Base-by-base conservation (phyloP, 2,113 vertebrate genomes). In the Brachirus orientalis region DNA sequence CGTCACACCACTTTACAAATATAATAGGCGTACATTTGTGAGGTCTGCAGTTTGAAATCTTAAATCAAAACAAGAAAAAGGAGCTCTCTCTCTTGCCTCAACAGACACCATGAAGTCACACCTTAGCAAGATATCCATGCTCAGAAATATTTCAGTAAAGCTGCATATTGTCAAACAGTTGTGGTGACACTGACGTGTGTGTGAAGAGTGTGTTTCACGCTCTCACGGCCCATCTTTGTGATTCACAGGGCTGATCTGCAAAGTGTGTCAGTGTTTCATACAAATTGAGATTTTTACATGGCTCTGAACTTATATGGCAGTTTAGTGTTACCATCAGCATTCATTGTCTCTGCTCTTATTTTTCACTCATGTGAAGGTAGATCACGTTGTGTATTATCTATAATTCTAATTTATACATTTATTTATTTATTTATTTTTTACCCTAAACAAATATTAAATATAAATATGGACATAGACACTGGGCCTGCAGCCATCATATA, bases 111-210 rank as follows among this genome's bases (percentile, higher is more conserved):
- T 45, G 20, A 58, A 65, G 78, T 76, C 68, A 38, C 67, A 63
- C 64, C 65, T 69, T 1, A 28, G 43, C 1, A 7, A 22, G 52
- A 46, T 44, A 17, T 60, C 38, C 16, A 6, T 73, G 64, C 63
- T 58, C 64, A 76, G 64, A 78, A 57, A 59, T 51, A 3, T 33
- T 59, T 63, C 69, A 46, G 69, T 62, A 40, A 58, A 62, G 72
- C 45, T 51, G 67, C 63, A 17, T 77, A 38, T 62, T 78, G 82
- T 28, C 28, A 28, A 28, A 77, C 84, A 65, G 72, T 68, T 72
- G 56, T 64, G 56, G 61, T 62, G 59, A 73, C 68, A 70, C 77
- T 28, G 28, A 28, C 3, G 28, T 40, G 17, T 6, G 37, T 63
- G 72, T 64, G 18, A 36, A 51, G 62, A 73, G 41, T 58, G 22